Evolutionary conservation across 2,113 vertebrate genomes (phyloP).

Genomic region (Falco punctatus): DNA sequence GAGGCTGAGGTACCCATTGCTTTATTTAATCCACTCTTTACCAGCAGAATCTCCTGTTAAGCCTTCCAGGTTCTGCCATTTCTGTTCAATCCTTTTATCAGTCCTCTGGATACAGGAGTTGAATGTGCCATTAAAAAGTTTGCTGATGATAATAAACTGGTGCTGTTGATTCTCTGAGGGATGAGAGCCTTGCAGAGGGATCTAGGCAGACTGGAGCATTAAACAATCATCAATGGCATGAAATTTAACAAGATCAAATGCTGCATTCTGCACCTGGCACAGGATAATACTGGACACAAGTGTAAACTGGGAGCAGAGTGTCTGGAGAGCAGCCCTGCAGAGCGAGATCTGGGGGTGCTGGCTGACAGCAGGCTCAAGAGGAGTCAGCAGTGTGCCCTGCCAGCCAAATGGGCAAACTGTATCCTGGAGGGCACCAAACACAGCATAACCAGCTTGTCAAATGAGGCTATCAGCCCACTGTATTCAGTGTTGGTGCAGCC

Average conservation of each 20-base stretch:
- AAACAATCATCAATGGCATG: background rate
- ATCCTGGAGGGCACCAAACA: background rate
- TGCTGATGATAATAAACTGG: background rate
- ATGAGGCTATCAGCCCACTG: fast-evolving
- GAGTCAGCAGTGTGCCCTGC: background rate
- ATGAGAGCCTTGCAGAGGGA: background rate
- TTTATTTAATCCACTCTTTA: background rate
- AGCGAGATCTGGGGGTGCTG: background rate
- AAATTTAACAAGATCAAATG: background rate
- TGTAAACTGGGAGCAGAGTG: background rate
- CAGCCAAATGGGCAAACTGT: background rate
- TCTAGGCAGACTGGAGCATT: background rate
- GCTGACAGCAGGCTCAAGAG: fast-evolving
- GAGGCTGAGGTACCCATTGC: background rate
- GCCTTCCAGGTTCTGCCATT: background rate
- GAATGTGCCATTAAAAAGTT: background rate
- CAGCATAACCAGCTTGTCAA: background rate
- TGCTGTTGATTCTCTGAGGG: background rate
- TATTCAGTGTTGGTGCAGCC: background rate
- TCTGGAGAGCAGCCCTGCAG: background rate
- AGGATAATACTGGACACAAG: background rate
- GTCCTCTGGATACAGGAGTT: background rate
- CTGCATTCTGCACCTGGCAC: background rate
- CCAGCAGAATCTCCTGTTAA: background rate
- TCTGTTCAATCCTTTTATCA: background rate